Conservation (phyloP, 2,797 vertebrate genomes). For the Alexandromys oeconomus region DNA sequence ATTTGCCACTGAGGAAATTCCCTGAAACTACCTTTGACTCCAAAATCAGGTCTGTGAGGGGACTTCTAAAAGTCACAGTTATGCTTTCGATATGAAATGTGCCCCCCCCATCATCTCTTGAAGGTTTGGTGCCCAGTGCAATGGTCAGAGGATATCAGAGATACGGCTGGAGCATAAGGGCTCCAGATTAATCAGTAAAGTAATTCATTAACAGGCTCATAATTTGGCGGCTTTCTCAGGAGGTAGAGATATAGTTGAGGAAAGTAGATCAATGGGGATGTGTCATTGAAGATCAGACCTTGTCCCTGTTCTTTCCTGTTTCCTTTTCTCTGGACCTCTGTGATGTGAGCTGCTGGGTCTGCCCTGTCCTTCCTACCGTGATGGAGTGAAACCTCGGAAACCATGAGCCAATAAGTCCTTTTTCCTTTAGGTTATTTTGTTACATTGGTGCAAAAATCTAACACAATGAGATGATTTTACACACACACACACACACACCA, state of each 20-base stretch:
- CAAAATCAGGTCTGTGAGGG: conserved; percentile 1
- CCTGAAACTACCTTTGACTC: background rate
- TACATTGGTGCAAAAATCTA: background rate
- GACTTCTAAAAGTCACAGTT: background rate
- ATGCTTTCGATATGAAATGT: background rate
- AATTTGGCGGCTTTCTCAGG: background rate
- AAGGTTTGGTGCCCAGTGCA: background rate
- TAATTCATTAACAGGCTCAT: background rate
- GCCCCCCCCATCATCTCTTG: no score
- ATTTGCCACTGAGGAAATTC: background rate
- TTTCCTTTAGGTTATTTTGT: background rate
- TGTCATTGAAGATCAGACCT: background rate
- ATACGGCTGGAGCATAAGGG: background rate
- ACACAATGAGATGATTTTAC: background rate
- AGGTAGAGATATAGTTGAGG: background rate
- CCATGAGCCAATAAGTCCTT: background rate
- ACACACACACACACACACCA: background rate
- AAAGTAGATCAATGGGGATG: no score
- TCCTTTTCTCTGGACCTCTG: background rate
- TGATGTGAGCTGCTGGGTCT: background rate
- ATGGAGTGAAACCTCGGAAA: background rate
- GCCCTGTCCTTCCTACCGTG: no score
- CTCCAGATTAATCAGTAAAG: background rate
- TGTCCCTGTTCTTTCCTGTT: no score
- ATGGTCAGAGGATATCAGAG: background rate